These are phyloP conservation scores for Synchiropus splendidus DNA, from an alignment of 2,113 vertebrate species.

Conservation along the genomic window DNA sequence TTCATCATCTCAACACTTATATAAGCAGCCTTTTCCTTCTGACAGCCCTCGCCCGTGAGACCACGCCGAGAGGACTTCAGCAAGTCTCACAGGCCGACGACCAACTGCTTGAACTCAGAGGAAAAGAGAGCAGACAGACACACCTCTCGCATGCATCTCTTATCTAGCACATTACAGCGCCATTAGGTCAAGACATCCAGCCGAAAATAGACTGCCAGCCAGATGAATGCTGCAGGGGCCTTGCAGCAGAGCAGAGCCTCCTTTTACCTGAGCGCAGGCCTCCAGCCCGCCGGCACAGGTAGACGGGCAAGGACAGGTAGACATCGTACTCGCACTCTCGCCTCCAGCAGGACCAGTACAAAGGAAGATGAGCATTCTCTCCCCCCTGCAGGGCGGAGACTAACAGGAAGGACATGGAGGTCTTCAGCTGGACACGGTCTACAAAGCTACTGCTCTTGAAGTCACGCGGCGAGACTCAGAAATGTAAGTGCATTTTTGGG, in stretches of 20 bases:
- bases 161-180: conserved; percentile 29
- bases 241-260: too few relatives aligned
- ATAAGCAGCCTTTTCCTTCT: too few relatives aligned
- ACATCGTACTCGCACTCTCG: conserved; percentile 74
- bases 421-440: conserved; percentile 43
- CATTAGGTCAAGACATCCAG: conserved; percentile 17
- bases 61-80: too few relatives aligned
- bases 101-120: too few relatives aligned
- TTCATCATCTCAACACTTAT: too few relatives aligned
- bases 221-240: too few relatives aligned
- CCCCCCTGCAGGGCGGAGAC: conserved; percentile 70
- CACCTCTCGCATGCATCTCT: conserved; percentile 40
- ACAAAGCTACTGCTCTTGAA: conserved; percentile 8
- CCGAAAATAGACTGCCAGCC: conserved; percentile 21
- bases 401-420: conserved; percentile 56
- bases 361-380: conserved; percentile 65
- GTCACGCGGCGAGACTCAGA: too few relatives aligned
- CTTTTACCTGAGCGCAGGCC: conserved; percentile 75
- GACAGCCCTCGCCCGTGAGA: too few relatives aligned
- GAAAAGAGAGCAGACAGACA: too few relatives aligned
- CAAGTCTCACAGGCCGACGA: too few relatives aligned
- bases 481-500: too few relatives aligned
- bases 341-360: conserved; percentile 79
- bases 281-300: conserved; percentile 72
- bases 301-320: conserved; percentile 74